Evolutionary conservation across 2,113 vertebrate species (phyloP).

Genomic region (Sinocyclocheilus grahami): DNA sequence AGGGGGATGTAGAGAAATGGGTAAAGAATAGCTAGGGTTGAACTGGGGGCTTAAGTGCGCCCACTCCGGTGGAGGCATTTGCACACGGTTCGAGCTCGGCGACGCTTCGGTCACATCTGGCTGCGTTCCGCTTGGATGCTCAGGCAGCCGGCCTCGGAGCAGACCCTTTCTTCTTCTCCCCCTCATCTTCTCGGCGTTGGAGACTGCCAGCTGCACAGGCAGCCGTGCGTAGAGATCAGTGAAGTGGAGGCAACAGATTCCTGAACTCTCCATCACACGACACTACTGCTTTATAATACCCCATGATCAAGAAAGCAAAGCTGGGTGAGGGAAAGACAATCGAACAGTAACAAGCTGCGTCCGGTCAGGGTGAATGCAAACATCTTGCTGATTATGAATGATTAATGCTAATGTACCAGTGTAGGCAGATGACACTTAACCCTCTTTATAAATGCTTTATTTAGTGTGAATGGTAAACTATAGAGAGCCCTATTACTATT

Average conservation of each 20-base stretch:
- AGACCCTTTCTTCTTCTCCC: slow-evolving; percentile 48
- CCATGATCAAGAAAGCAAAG: slow-evolving; percentile 10
- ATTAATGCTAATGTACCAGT: neutral
- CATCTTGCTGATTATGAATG: neutral
- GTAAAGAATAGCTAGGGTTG: neutral
- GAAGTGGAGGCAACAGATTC: slow-evolving; percentile 50
- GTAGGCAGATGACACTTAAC: slow-evolving; percentile 30
- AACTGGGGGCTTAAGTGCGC: slow-evolving; percentile 37
- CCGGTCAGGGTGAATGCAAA: neutral
- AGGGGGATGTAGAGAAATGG: neutral
- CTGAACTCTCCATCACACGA: neutral
- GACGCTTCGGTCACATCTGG: slow-evolving; percentile 66
- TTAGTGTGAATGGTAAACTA: slow-evolving; percentile 21
- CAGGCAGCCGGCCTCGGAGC: slow-evolving; percentile 41
- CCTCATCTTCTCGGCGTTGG: slow-evolving; percentile 51
- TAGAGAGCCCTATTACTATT: too few relatives aligned
- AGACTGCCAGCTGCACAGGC: slow-evolving; percentile 45
- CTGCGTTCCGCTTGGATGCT: slow-evolving; percentile 64
- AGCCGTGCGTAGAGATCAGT: slow-evolving; percentile 45
- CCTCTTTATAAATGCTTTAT: slow-evolving; percentile 55
- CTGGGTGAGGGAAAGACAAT: neutral
- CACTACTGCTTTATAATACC: neutral
- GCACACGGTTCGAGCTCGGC: slow-evolving; percentile 46
- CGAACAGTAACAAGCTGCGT: neutral
- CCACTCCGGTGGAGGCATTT: slow-evolving; percentile 14